phyloP scores from a whole-genome alignment of 2,797 vertebrate genomes.

The Rhynchotus rufescens region DNA sequence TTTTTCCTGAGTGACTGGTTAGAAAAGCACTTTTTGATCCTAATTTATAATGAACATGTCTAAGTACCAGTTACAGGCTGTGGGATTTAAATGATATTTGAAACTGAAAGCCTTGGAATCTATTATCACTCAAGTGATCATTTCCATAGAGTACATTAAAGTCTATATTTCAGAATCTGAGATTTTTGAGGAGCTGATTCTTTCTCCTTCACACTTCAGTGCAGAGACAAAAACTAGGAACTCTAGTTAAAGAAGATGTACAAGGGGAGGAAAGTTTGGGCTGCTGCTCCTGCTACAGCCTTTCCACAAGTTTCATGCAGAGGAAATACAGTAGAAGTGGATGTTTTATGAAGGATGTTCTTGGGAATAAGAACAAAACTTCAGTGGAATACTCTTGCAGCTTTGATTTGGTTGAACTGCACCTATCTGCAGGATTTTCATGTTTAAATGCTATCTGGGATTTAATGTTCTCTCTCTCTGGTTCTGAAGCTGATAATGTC shows the following conservation, averaged over 20 bases:
- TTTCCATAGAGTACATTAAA: background rate
- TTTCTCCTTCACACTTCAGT: background rate
- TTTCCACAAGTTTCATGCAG: background rate
- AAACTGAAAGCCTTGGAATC: background rate
- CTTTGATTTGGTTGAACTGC: background rate
- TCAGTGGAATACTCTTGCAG: background rate
- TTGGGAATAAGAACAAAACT: background rate
- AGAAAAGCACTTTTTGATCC: background rate
- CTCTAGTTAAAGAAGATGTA: background rate
- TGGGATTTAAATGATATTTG: background rate
- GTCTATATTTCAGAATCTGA: background rate
- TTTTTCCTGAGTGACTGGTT: background rate
- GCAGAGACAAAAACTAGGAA: background rate
- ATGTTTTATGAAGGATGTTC: background rate
- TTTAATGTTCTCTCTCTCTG: background rate
- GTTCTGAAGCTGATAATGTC: background rate
- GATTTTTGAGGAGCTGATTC: background rate
- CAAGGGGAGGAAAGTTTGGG: fast-evolving
- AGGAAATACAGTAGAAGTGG: background rate
- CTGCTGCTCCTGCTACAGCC: background rate
- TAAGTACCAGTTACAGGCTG: background rate
- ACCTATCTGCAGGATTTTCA: background rate
- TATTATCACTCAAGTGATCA: background rate
- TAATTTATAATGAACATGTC: background rate
- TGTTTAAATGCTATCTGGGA: background rate